phyloP scores from a whole-genome alignment of 2,113 vertebrate genomes.

The Antechinus flavipes region DNA sequence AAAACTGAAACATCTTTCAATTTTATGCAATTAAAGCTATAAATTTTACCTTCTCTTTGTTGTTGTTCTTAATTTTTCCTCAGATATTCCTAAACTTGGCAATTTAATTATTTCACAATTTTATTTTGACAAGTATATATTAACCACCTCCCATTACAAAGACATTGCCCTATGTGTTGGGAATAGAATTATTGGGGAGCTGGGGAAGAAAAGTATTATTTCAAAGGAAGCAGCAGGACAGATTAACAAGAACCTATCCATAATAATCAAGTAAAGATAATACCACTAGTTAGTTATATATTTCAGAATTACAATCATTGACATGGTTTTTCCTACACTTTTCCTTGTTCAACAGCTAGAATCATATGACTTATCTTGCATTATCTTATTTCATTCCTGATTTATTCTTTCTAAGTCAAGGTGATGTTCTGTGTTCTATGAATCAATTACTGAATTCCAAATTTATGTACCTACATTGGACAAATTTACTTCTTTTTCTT shows the following conservation, averaged over 20 bases:
- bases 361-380: background rate
- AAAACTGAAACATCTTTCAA: background rate
- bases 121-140: background rate
- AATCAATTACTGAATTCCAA: background rate
- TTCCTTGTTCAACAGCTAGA: background rate
- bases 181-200: background rate
- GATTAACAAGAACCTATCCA: background rate
- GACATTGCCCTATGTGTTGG: background rate
- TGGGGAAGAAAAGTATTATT: background rate
- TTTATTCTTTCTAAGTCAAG: background rate
- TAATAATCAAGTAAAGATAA: background rate
- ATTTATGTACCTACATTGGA: background rate
- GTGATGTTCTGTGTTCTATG: background rate
- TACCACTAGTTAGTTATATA: background rate
- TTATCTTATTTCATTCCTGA: background rate
- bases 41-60: background rate
- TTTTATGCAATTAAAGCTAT: background rate
- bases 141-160: background rate
- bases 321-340: background rate
- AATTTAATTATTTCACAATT: background rate
- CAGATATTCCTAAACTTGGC: background rate
- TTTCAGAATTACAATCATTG: background rate
- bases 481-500: background rate
- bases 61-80: background rate
- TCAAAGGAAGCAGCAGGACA: background rate